These are phyloP conservation scores for Aphis craccivora DNA, from an alignment of 1,140 invertebrate species.

Conservation along the genomic window DNA sequence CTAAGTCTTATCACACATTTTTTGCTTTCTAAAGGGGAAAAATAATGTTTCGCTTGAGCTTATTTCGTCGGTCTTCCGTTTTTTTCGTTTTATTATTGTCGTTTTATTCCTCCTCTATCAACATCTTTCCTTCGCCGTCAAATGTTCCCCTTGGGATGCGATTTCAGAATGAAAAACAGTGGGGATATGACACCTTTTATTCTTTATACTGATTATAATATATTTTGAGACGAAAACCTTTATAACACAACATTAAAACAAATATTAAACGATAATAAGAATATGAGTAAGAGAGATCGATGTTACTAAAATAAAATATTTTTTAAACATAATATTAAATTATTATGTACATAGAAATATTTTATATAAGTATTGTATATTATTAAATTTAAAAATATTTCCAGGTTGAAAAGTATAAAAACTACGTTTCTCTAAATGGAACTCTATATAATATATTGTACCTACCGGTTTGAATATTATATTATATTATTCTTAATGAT, in stretches of 20 bases:
- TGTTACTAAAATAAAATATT: not conserved
- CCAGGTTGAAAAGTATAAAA: not conserved
- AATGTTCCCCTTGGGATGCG: conserved; percentile 42
- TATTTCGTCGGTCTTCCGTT: conserved; percentile 42
- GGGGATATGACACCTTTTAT: conserved; percentile 48
- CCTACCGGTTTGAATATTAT: conserved; percentile 50
- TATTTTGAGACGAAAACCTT: not conserved
- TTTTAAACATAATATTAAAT: not conserved
- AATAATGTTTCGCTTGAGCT: conserved; percentile 50
- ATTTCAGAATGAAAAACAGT: conserved; percentile 53
- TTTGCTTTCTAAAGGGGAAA: conserved; percentile 40
- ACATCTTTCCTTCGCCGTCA: conserved; percentile 36
- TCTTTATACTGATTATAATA: conserved; percentile 42
- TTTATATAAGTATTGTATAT: not conserved
- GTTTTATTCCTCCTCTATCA: conserved; percentile 51
- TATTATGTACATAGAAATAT: not conserved
- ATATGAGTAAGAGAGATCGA: not conserved
- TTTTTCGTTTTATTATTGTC: conserved; percentile 49
- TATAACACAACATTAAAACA: conserved; percentile 35
- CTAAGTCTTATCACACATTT: conserved; percentile 51
- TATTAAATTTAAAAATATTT: conserved; percentile 27
- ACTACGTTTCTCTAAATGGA: not conserved
- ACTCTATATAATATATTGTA: conserved; percentile 40
- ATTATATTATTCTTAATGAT: conserved; percentile 55
- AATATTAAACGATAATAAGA: conserved; percentile 20